Conservation (phyloP, 2,888 invertebrate species). For the Xestobium rufovillosum region DNA sequence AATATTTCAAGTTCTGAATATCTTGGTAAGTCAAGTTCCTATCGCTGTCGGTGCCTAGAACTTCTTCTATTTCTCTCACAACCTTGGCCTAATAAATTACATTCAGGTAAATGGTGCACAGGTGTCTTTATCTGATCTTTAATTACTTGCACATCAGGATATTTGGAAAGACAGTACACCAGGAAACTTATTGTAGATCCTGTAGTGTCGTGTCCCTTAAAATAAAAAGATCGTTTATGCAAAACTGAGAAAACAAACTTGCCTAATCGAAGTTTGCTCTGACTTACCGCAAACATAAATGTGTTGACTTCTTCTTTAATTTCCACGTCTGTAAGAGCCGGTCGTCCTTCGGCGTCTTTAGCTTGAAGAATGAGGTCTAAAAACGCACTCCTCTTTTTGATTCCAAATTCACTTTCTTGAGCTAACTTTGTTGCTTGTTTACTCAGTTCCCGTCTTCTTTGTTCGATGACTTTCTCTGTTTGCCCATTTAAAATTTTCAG, state of each 20-base stretch:
- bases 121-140: slow-evolving; percentile 12
- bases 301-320: slow-evolving; percentile 64
- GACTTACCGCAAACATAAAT: slow-evolving; percentile 58
- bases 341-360: slow-evolving; percentile 51
- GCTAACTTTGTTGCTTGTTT: background rate
- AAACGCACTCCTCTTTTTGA: slow-evolving; percentile 56
- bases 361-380: slow-evolving; percentile 58
- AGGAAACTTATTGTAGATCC: slow-evolving; percentile 21
- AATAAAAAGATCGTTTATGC: too few relatives aligned
- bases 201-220: slow-evolving; percentile 28
- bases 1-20: slow-evolving; percentile 47
- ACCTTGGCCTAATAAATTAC: slow-evolving; percentile 31
- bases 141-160: slow-evolving; percentile 26
- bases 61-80: slow-evolving; percentile 32
- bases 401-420: slow-evolving; percentile 39
- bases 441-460: slow-evolving; percentile 13
- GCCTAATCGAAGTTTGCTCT: too few relatives aligned
- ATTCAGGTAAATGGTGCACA: slow-evolving; percentile 1
- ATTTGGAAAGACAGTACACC: slow-evolving; percentile 20
- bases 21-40: slow-evolving; percentile 33
- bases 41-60: slow-evolving; percentile 28
- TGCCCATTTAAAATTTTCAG: slow-evolving; percentile 47
- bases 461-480: slow-evolving; percentile 47
- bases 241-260: slow-evolving; percentile 3
- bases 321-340: slow-evolving; percentile 50